Evolutionary conservation across 2,797 vertebrate species (phyloP).

Genomic region (Helarctos malayanus): DNA sequence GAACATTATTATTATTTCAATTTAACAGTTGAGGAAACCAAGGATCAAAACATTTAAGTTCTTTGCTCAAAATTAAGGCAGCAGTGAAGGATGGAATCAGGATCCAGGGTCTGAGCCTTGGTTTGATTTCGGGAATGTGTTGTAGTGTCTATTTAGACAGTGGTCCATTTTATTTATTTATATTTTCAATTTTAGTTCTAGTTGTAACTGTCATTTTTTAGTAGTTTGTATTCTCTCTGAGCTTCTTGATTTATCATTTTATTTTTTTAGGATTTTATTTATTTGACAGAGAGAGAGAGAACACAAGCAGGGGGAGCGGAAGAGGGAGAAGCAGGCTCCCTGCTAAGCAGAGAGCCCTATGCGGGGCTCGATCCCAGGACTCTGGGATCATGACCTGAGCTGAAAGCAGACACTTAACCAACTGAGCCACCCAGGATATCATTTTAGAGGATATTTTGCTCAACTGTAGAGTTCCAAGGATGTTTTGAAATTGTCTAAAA

Average conservation of each 20-base stretch:
- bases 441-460: neutral
- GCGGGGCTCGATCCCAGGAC: no score
- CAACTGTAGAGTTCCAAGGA: neutral
- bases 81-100: neutral
- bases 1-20: neutral
- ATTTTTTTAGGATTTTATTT: no score
- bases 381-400: no score
- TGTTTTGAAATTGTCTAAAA: neutral
- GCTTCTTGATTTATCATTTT: neutral
- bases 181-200: slow-evolving; percentile 15
- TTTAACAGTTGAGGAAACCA: slow-evolving; percentile 17
- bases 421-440: neutral
- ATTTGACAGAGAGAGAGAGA: no score
- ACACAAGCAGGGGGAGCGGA: no score
- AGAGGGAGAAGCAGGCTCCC: no score
- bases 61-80: neutral
- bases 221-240: slow-evolving; percentile 4
- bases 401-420: accelerated
- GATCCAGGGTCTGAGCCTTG: neutral
- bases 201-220: neutral
- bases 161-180: neutral
- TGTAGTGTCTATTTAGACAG: neutral
- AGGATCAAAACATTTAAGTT: neutral
- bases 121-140: neutral
- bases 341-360: no score